Evolutionary conservation across 2,888 invertebrate genomes (phyloP), one percentile per base, ranked within the genome.

Genomic region (Platycheirus rosarum): DNA sequence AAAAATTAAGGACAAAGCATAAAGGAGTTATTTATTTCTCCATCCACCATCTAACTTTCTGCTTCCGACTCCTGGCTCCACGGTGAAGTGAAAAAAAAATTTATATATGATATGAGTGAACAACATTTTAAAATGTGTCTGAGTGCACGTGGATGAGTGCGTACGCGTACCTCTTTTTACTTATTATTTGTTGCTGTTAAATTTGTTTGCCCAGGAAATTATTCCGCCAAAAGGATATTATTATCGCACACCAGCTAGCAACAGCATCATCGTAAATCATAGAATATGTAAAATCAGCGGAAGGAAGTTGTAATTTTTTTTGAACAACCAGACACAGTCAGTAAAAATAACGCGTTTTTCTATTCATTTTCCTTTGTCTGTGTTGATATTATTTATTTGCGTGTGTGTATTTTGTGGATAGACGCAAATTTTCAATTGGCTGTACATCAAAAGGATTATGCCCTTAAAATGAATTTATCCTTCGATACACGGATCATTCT

Each of bases 401-500:
- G 37, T 42, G 40, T 60, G 26, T 42, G 11, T 60, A 16, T 42
- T 60, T 60, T 60, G 57, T 60, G 57, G 42, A 26, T 60, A 60
- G 60, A 51, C 76, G 70, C 84, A 70, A 70, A 69, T 69, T 80
- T 71, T 80, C 79, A 80, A 68, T 62, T 68, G 63, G 62, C 76
- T 60, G 70, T 76, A 84, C 84, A 85, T 84, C 84, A 85, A 85
- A 84, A 79, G 86, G 88, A 90, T 89, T 88, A 89, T 89, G 89
- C 87, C 87, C 86, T 86, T 87, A 89, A 89, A 87, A 90, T 90
- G 90, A 89, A 88, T 88, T 87, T 88, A 86, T 86, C 87, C 86
- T 88, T 87, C 85, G 88, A 88, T 87, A 87, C 88, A 86, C 87
- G 86, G 76, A 85, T 86, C 86, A 87, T 90, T 86, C 87, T 89